phyloP scores from a whole-genome alignment of 2,888 invertebrate genomes.

The Adelognathus sp. region DNA sequence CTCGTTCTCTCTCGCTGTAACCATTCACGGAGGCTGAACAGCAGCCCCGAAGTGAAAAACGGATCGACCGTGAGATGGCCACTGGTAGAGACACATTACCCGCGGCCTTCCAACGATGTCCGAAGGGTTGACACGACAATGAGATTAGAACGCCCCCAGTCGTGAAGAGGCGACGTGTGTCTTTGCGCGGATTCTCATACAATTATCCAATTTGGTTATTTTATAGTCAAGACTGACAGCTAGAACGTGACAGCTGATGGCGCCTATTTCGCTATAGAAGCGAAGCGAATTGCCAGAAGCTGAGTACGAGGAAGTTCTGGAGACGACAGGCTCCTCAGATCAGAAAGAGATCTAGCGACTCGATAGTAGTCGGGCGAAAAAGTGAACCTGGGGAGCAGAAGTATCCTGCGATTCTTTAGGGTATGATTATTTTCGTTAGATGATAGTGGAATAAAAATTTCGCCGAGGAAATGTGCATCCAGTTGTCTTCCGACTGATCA shows the following conservation, averaged over 20 bases:
- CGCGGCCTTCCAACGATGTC: conserved; percentile 54
- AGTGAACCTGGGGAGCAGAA: no score
- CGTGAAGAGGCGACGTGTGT: not conserved
- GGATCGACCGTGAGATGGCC: conserved; percentile 63
- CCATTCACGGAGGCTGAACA: conserved; percentile 14
- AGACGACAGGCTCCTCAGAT: no score
- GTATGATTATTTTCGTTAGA: no score
- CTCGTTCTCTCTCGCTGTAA: conserved; percentile 25
- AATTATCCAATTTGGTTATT: conserved; percentile 39
- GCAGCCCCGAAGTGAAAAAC: conserved; percentile 38
- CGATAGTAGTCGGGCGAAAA: no score
- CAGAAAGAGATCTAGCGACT: no score
- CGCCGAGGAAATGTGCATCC: no score
- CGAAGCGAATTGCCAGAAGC: no score
- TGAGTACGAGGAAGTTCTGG: no score
- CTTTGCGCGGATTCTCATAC: not conserved
- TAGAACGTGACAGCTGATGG: not conserved
- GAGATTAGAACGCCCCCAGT: conserved; percentile 46
- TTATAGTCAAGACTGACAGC: not conserved
- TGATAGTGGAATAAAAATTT: no score
- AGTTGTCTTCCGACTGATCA: no score
- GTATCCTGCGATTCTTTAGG: no score
- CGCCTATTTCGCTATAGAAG: no score
- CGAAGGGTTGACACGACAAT: conserved; percentile 53
- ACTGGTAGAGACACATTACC: conserved; percentile 67